These are phyloP conservation scores for Sminthurinus aureus DNA, from an alignment of 2,888 invertebrate species.

Conservation along the genomic window DNA sequence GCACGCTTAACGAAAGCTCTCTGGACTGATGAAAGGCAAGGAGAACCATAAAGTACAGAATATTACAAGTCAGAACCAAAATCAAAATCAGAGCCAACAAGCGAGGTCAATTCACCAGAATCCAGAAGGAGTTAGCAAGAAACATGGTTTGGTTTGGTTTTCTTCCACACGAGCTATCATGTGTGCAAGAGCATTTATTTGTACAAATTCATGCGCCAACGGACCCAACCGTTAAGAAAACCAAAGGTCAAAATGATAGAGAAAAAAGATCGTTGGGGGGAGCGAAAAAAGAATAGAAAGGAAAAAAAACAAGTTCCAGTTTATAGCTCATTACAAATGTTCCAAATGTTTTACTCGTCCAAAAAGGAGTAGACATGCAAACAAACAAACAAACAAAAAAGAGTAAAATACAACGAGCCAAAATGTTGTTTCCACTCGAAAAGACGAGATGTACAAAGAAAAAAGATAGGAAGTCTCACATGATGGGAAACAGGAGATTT, in stretches of 20 bases:
- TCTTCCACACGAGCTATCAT: constrained; percentile 21
- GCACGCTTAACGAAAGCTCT: not conserved
- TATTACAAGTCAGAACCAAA: too few species aligned
- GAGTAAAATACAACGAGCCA: not conserved
- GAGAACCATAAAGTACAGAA: too few species aligned
- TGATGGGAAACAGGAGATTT: not conserved
- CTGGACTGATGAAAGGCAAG: too few species aligned
- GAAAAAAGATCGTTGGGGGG: not conserved
- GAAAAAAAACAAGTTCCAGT: not conserved
- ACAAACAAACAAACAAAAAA: not conserved
- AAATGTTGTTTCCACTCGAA: not conserved
- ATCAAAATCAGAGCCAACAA: not conserved
- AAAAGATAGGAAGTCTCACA: not conserved
- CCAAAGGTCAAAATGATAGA: constrained; percentile 9
- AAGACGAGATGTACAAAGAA: not conserved
- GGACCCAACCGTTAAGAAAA: constrained; percentile 9
- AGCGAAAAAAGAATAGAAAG: constrained; percentile 6
- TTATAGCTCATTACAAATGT: constrained; percentile 31
- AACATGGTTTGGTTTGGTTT: not conserved
- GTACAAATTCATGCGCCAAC: constrained; percentile 11
- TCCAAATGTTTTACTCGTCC: constrained; percentile 14
- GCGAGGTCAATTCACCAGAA: not conserved
- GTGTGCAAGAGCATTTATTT: constrained; percentile 15
- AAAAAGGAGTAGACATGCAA: constrained; percentile 16
- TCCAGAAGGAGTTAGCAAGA: not conserved